Evolutionary conservation across 2,888 invertebrate species (phyloP), one percentile per base, ranked within the genome.

Genomic region (Agrotis clavis): DNA sequence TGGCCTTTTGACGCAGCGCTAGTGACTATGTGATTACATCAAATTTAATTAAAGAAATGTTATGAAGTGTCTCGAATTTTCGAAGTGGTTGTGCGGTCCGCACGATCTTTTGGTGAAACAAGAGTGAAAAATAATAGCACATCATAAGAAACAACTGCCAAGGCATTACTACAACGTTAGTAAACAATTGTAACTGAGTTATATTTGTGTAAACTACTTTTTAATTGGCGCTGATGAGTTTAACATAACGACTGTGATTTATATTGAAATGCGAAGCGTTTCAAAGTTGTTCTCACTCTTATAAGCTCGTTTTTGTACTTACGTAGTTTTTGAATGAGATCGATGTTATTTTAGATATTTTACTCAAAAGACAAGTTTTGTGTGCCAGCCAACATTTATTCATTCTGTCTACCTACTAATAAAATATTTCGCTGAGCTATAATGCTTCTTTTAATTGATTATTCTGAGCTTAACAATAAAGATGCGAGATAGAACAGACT

Each of bases 231-330:
- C 64, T 76, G 73, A 78, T 60, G 79, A 62, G 57, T 71, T 74
- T 71, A 73, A 54, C 60, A 64, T 73, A 61, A 61, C 64, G 61
- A 57, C 78, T 59, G 66, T 63, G 57, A 77, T 79, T 79, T 79
- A 79, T 79, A 62, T 71, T 76, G 48, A 71, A 72, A 67, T 65
- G 48, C 60, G 16, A 65, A 60, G 63, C 30, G 54, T 66, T 56
- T 67, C 47, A 74, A 73, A 77, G 62, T 73, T 53, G 59, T 66
- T 68, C 45, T 64, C 50, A 56, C 56, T 67, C 41, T 51, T 64
- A 78, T 11, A 56, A 48, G 45, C 30, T 72, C 62, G 57, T 59
- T 78, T 74, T 74, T 35, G 11, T 41, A 41, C 41, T 41, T 41
- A 35, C 4, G 48, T 25, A 19, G 56, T 47, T 71, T 63, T 60